Conservation (phyloP, 30 jellyfish, hydroid and myxozoan genomes). For the Nemopilema nomurai region DNA sequence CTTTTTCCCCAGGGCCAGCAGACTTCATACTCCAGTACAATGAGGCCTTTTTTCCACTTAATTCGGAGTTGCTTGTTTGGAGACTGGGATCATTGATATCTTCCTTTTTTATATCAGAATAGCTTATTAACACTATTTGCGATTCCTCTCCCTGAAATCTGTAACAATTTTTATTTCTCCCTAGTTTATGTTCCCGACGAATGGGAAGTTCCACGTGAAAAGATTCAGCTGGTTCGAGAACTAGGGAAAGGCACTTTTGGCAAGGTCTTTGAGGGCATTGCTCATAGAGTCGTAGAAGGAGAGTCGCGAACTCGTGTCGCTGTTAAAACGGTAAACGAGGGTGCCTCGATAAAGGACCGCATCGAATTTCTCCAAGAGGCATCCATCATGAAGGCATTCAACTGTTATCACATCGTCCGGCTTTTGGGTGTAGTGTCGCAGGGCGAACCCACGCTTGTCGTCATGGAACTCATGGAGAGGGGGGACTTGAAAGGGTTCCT, state of each 20-base stretch:
- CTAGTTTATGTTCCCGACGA: conserved; percentile 97
- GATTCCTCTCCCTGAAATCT: no score
- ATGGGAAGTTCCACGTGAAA: conserved; percentile 98
- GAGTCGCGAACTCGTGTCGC: conserved; percentile 81
- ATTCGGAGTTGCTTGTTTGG: no score
- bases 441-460: conserved; percentile 98
- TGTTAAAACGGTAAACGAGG: conserved; percentile 93
- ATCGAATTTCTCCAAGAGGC: conserved; percentile 94
- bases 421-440: conserved; percentile 94
- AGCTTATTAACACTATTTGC: no score
- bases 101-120: no score
- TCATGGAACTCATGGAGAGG: conserved; percentile 97
- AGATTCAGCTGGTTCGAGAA: conserved; percentile 82
- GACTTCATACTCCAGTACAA: no score
- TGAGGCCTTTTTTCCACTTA: no score
- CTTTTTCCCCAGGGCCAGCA: no score
- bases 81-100: no score
- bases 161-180: no score
- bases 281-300: conserved; percentile 75
- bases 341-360: conserved; percentile 92
- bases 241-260: conserved; percentile 99
- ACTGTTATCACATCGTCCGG: conserved; percentile 84
- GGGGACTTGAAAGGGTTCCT: conserved; percentile 89
- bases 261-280: conserved; percentile 97
- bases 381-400: conserved; percentile 93